Evolutionary conservation across 2,797 vertebrate genomes (phyloP), one percentile per base, ranked within the genome.

Genomic region (Sebastes cheni): DNA sequence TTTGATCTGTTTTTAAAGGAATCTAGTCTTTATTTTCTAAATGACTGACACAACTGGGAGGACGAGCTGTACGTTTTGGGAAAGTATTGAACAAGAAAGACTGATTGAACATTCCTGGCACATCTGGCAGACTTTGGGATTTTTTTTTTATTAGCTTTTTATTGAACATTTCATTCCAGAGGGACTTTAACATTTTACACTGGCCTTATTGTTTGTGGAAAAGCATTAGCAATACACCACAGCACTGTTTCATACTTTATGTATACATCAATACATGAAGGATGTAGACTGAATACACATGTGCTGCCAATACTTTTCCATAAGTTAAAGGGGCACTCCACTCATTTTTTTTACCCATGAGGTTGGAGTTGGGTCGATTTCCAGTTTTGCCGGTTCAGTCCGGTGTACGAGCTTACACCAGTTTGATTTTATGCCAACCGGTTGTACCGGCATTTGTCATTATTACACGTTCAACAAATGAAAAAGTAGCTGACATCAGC

Each of bases 81-180:
- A 81, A 34, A 13, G 22, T 46, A 36, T 65, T n/a, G 25, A 62
- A 77, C 42, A 42, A 25, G 13, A 54, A 52, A 20, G 23, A 62
- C 32, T 39, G 39, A 60, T 25, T 22, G 27, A 23, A 61, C 56
- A 58, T 76, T 79, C 79, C 72, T 60, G 80, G 8, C 61, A 73
- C 16, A 23, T 77, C 56, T 56, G 0, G n/a, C 14, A 42, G 32
- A 71, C 50, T 42, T 71, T 42, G 10, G 36, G 72, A 74, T 70
- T 22, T 79, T 71, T 34, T 46, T 60, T 60, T 1, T 58, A 62
- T 50, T 0, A 27, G 3, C 39, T 72, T 72, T 82, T 84, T 66
- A 54, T 81, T 29, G 25, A 73, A 77, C 58, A 4, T 74, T 46
- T 69, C 70, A 89, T 92, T 89, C 81, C 80, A 72, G 70, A 50